Percentiles rank a stretch among this genome's conserved stretches.
phyloP scores from a whole-genome alignment of 2,797 vertebrate species.

The Spondyliosoma cantharus region DNA sequence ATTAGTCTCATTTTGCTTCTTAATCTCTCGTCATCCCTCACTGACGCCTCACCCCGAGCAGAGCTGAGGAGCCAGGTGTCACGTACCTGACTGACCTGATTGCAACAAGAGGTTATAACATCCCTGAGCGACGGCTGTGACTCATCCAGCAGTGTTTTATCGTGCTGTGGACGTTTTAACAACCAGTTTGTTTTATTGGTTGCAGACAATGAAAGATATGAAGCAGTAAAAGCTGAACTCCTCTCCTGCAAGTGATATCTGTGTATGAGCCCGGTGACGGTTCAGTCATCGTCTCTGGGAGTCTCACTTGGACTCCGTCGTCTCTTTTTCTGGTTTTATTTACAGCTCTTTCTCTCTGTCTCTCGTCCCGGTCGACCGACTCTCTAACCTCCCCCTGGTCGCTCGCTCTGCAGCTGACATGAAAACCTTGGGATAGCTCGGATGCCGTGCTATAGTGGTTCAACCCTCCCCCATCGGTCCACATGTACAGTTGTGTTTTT shows the following conservation, averaged over 20 bases:
- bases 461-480: neutral
- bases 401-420: slow-evolving; percentile 61
- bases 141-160: neutral
- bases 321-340: neutral
- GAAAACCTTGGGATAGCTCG: slow-evolving; percentile 59
- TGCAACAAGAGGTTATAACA: neutral
- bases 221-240: neutral
- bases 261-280: neutral
- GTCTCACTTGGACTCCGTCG: neutral
- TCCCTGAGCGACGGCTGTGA: neutral
- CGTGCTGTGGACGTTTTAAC: neutral
- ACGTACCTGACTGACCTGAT: too few species aligned
- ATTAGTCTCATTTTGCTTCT: neutral
- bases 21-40: neutral
- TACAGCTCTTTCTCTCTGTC: neutral
- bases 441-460: slow-evolving; percentile 60
- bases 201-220: neutral
- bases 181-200: neutral
- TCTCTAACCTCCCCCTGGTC: neutral
- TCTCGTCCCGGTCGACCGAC: neutral
- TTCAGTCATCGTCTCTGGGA: neutral
- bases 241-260: neutral
- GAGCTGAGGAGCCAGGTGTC: too few species aligned
- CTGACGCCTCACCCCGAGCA: too few species aligned
- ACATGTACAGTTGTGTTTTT: slow-evolving; percentile 12